Evolutionary conservation across 2,113 vertebrate species (phyloP).

Genomic region (Hipposideros armiger): DNA sequence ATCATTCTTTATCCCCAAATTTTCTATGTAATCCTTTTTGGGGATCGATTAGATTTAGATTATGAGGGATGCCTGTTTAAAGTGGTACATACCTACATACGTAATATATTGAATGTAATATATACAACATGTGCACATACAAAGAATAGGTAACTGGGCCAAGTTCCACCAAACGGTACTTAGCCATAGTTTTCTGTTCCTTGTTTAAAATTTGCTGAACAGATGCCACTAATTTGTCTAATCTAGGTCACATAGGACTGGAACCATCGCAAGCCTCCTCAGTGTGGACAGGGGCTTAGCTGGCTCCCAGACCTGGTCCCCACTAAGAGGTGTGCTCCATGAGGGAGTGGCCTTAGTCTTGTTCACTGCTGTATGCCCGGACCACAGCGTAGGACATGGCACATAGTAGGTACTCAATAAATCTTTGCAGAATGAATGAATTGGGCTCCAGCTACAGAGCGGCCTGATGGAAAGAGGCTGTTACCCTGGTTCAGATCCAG

Average conservation of each 20-base stretch:
- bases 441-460: not conserved
- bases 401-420: not conserved
- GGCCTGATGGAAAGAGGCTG: not conserved
- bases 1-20: not conserved
- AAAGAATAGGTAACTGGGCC: not conserved
- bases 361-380: not conserved
- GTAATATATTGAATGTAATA: not conserved
- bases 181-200: not conserved
- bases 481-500: not conserved
- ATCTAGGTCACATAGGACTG: not conserved
- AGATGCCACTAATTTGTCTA: not conserved
- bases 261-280: not conserved
- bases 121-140: not conserved
- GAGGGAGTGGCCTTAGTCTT: not conserved
- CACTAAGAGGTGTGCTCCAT: accelerated
- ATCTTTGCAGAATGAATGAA: not conserved
- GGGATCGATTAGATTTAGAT: not conserved
- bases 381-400: not conserved
- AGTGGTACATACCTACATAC: not conserved
- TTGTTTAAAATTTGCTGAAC: no score
- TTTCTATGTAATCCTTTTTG: not conserved
- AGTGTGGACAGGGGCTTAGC: not conserved
- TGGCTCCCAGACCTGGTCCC: not conserved
- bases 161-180: not conserved
- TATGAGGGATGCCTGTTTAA: not conserved